Conservation (phyloP, 2,113 vertebrate species). For the Tilapia sparmanii region DNA sequence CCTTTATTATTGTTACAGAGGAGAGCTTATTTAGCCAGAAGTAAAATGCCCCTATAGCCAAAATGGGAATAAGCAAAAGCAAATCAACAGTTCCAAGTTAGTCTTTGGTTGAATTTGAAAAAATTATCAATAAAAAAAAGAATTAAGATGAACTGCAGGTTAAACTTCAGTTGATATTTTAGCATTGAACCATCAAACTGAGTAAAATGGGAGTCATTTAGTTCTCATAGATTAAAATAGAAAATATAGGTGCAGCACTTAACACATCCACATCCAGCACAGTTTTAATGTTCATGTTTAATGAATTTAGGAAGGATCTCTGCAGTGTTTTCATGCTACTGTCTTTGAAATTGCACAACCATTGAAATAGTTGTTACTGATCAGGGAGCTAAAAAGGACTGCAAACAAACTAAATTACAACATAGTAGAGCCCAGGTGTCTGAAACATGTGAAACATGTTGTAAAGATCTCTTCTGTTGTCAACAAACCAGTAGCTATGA, state of each 20-base stretch:
- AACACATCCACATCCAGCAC: constrained; percentile 61
- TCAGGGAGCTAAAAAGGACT: neutral
- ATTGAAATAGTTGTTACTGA: constrained; percentile 17
- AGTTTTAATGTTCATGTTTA: constrained; percentile 44
- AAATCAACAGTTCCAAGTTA: neutral
- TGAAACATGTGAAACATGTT: constrained; percentile 48
- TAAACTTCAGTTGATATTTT: neutral
- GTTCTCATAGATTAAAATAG: constrained; percentile 56
- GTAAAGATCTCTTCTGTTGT: constrained; percentile 38
- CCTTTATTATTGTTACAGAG: neutral
- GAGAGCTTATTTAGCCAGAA: neutral
- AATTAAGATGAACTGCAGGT: neutral
- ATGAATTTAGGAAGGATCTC: constrained; percentile 56
- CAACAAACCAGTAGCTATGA: constrained; percentile 75
- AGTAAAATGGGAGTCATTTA: constrained; percentile 62
- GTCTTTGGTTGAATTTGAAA: neutral
- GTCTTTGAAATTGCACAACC: constrained; percentile 36
- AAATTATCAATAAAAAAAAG: neutral
- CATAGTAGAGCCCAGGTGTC: constrained; percentile 47
- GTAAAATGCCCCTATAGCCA: neutral
- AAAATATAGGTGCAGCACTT: constrained; percentile 70
- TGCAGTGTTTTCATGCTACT: constrained; percentile 41
- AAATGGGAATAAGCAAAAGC: neutral
- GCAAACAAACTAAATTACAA: constrained; percentile 54
- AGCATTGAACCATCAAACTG: constrained; percentile 51